Base-by-base conservation (phyloP, 2,113 vertebrate genomes). In the Calyptomena viridis region DNA sequence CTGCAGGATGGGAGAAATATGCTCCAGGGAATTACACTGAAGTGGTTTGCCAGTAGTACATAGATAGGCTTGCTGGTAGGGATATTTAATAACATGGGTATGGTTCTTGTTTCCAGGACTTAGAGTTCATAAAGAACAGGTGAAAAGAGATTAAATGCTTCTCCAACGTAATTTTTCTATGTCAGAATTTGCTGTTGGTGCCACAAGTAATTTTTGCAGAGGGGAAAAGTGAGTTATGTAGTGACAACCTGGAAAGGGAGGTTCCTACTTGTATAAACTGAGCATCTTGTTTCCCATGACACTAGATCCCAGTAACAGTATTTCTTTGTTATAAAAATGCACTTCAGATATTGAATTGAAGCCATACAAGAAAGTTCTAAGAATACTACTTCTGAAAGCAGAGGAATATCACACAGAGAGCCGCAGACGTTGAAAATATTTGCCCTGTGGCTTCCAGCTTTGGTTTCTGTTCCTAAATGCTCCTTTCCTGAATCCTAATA, bases 81-180 rank as follows among this genome's bases (percentile, higher is more conserved):
- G 87, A 62, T 95, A 75, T 92, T 89, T 91, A 84, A 86, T 89
- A 91, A 79, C 91, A 58, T 30, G 49, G 69, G 15, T 72, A 94
- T 84, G 66, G 73, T 92, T 92, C 77, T 91, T 89, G 84, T 96
- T 95, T 91, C 66, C 28, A 84, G 69, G 66, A 94, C 64, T 93
- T 89, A 24, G 37, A 96, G 79, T 93, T 96, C 86, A 89, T 96
- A 94, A 96, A 92, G 84, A 92, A 83, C 49, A 75, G 64, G 82
- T 93, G 88, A 87, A 72, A 93, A 84, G 60, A 89, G 73, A 95
- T 89, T 90, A 94, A 92, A 46, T 72, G 68, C 56, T 90, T 87
- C 73, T 93, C 64, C 0, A 0, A 96, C 83, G 95, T 87, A 10
- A 77, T 94, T 92, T 95, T 94, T 96, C 74, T 82, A 22, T 94